Percentiles rank a stretch among this genome's conserved stretches.
phyloP scores from a whole-genome alignment of 1,140 invertebrate genomes.

The Portunus trituberculatus region DNA sequence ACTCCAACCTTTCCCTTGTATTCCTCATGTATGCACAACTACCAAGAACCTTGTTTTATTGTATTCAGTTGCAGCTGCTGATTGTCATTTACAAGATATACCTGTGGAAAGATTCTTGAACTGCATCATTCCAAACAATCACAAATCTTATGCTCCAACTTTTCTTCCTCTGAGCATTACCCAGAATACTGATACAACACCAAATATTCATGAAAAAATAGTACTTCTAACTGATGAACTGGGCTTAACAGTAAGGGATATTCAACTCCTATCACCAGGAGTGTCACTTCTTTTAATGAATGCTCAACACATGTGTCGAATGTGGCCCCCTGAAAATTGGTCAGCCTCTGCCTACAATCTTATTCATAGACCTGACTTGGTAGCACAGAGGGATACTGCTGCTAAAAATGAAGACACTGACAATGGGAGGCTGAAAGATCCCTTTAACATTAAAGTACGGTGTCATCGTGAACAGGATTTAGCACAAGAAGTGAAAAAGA shows the following conservation, averaged over 20 bases:
- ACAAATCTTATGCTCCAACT: slow-evolving; percentile 38
- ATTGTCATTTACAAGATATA: slow-evolving; percentile 65
- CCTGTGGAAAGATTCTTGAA: slow-evolving; percentile 64
- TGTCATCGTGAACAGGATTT: slow-evolving; percentile 80
- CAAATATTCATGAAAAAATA: slow-evolving; percentile 76
- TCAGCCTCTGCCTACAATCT: slow-evolving; percentile 87
- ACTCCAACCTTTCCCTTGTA: slow-evolving; percentile 71
- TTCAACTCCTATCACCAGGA: slow-evolving; percentile 88
- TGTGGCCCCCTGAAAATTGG: slow-evolving; percentile 89
- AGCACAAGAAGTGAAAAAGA: slow-evolving; percentile 78
- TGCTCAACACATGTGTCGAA: slow-evolving; percentile 87
- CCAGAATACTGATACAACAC: neutral
- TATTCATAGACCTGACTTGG: slow-evolving; percentile 90
- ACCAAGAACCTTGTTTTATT: slow-evolving; percentile 74
- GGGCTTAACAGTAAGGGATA: slow-evolving; percentile 85
- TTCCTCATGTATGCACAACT: slow-evolving; percentile 71
- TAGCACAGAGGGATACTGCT: slow-evolving; percentile 78
- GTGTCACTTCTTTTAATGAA: slow-evolving; percentile 88
- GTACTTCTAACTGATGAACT: slow-evolving; percentile 74
- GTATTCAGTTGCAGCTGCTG: slow-evolving; percentile 71
- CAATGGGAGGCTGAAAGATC: slow-evolving; percentile 57
- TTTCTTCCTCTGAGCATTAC: slow-evolving; percentile 1
- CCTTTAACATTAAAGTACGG: slow-evolving; percentile 73
- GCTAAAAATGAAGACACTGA: slow-evolving; percentile 48
- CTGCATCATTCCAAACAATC: slow-evolving; percentile 49